Percentiles rank a stretch among this genome's conserved stretches.
Conservation (phyloP, 1,140 invertebrate species). For the Augochlora pura region DNA sequence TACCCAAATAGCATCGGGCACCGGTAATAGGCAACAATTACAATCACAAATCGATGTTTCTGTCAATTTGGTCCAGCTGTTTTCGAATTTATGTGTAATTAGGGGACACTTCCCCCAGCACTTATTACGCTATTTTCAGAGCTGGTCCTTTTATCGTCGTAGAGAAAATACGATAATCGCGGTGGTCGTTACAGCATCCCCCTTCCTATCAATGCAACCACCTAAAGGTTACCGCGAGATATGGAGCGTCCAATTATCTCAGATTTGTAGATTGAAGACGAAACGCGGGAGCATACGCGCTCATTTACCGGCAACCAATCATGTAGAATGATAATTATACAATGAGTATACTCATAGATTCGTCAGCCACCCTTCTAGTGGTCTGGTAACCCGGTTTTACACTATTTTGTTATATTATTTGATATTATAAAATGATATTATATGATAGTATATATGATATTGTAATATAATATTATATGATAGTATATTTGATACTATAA, state of each 20-base stretch:
- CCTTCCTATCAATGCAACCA: neutral
- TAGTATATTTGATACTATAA: too few relatives aligned
- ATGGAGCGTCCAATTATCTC: constrained; percentile 34
- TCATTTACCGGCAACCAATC: constrained; percentile 24
- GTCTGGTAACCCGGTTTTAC: neutral
- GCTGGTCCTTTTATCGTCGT: neutral
- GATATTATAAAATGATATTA: too few relatives aligned
- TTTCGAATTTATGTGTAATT: neutral
- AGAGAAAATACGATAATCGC: constrained; percentile 4
- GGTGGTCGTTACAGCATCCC: neutral
- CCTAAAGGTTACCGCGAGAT: neutral
- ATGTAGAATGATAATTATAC: constrained; percentile 15
- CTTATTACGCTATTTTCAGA: neutral
- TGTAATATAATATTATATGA: too few relatives aligned
- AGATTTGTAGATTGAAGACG: constrained; percentile 19
- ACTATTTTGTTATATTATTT: too few relatives aligned
- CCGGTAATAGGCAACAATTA: neutral
- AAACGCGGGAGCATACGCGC: neutral
- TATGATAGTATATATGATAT: too few relatives aligned
- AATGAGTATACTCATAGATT: constrained; percentile 16
- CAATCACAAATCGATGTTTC: neutral
- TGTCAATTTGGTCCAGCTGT: neutral
- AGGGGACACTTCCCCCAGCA: neutral
- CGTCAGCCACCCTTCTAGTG: constrained; percentile 6
- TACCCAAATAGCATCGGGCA: neutral